Evolutionary conservation across 2,888 invertebrate genomes (phyloP), one percentile per base, ranked within the genome.

Genomic region (Andrena haemorrhoa): DNA sequence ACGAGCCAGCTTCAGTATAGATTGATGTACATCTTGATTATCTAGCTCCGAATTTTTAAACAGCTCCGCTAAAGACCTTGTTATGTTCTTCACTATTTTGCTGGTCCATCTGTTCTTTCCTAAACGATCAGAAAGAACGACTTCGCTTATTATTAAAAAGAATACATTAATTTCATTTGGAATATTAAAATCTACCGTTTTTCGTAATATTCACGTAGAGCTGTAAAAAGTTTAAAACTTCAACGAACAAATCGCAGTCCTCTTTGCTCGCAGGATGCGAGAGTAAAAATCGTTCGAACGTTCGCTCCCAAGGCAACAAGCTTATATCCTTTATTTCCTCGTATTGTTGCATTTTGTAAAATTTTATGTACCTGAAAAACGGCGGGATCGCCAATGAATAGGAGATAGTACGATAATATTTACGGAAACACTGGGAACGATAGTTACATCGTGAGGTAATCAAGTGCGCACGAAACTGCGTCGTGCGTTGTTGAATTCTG

Each of bases 401-500:
- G 5, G 7, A 29, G 29, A 64, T 31, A 51, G 3, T 23, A 3
- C 10, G 33, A 7, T 20, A 51, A 53, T 58, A 49, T 29, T 69
- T 33, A 7, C 20, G 6, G 33, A 26, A 64, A 47, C 35, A 8
- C 65, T 56, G 16, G 47, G 41, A 61, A 53, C 0, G 12, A 33
- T 58, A 91, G 91, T 92, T 93, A 96, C 96, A 95, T 95, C 68
- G 95, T 95, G 49, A 96, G 92, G 75, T 94, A 93, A 86, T 95
- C 94, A 10, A 97, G 91, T 0, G 95, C 95, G 51, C 95, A 95
- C 23, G 93, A 93, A 3, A 96, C 96, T 82, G 94, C 94, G 75
- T 92, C 93, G 89, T 96, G 96, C 0, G 95, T 94, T 0, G 96
- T 96, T 0, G 96, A 96, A 90, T 96, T 96, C 90, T 96, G 96